Base-by-base conservation (phyloP, 2,888 invertebrate species). In the Chamaedrilus cognettii region DNA sequence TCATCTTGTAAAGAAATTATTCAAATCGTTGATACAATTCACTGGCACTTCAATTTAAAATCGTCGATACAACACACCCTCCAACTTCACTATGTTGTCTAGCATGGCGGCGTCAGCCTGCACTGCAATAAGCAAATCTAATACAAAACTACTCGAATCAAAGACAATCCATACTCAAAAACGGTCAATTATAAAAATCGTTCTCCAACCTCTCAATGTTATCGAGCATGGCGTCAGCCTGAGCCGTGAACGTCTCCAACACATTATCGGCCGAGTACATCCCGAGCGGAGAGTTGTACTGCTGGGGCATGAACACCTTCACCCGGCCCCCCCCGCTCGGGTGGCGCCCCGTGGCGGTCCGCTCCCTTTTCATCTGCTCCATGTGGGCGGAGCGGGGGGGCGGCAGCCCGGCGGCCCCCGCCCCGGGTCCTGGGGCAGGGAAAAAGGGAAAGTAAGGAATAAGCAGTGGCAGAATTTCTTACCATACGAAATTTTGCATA, bases 211-310 rank as follows among this genome's bases (percentile, higher is more conserved):
- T 26, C 52, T 61, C 65, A 33, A 65, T 51, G 28, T 2, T 59
- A 30, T 61, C 60, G 50, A 65, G 42, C 60, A 65, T 61, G 34
- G 52, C 61, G 7, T 63, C 66, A 19, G 64, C 73, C 69, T 69
- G 75, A 52, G 61, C 67, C 49, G 64, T 66, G 69, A 67, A 72
- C 64, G 73, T 70, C 30, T 73, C 68, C 55, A 73, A 58, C 32
- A 73, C 70, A 52, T 73, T 73, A 34, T 66, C 62, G 15, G 72
- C 65, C 11, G 73, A 72, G 68, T 73, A 73, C 61, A 73, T 58
- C 49, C 66, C 66, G n/a, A 73, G 62, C 15, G 73, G 73, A 3
- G 70, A 67, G 70, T 73, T 73, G 65, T 73, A 73, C 64, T 69
- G 66, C 49, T 68, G 69, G 49, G 72, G 72, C 72, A 73, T 71